Evolutionary conservation across 2,888 invertebrate species (phyloP).

Genomic region (Panopea generosa): DNA sequence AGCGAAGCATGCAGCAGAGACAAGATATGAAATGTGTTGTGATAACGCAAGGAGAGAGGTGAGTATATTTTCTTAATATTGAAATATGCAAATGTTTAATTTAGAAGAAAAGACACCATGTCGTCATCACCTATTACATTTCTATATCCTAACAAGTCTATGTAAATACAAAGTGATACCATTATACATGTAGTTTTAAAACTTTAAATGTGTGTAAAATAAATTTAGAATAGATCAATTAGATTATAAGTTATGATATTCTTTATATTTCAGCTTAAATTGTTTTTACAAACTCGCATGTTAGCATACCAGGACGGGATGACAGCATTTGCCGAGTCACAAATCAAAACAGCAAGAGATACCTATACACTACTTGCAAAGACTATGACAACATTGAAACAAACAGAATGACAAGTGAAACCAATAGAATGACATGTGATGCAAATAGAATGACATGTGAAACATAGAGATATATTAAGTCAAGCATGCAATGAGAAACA

Average conservation of each 20-base stretch:
- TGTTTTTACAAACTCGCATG: conserved; percentile 77
- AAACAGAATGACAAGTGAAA: conserved; percentile 43
- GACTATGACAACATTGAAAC: conserved; percentile 79
- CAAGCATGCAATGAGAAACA: too few relatives aligned
- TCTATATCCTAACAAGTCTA: too few relatives aligned
- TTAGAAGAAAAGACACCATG: too few relatives aligned
- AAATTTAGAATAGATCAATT: too few relatives aligned
- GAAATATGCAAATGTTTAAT: too few relatives aligned
- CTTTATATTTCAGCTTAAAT: conserved; percentile 69
- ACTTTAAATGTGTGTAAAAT: too few relatives aligned
- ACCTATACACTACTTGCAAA: conserved; percentile 79
- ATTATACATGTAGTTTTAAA: too few relatives aligned
- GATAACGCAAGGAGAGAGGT: conserved; percentile 85
- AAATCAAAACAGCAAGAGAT: conserved; percentile 82
- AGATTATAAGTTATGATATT: too few relatives aligned
- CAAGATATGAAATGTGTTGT: conserved; percentile 85
- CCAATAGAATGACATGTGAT: neutral
- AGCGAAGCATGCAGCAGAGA: conserved; percentile 83
- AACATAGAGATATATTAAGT: too few relatives aligned
- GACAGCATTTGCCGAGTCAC: conserved; percentile 81
- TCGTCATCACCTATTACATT: too few relatives aligned
- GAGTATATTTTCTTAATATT: conserved; percentile 24
- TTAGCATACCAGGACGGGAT: conserved; percentile 79
- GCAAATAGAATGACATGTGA: too few relatives aligned
- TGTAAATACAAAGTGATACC: too few relatives aligned